Evolutionary conservation across 2,888 invertebrate species (phyloP), one percentile per base, ranked within the genome.

Genomic region (Euplexia lucipara): DNA sequence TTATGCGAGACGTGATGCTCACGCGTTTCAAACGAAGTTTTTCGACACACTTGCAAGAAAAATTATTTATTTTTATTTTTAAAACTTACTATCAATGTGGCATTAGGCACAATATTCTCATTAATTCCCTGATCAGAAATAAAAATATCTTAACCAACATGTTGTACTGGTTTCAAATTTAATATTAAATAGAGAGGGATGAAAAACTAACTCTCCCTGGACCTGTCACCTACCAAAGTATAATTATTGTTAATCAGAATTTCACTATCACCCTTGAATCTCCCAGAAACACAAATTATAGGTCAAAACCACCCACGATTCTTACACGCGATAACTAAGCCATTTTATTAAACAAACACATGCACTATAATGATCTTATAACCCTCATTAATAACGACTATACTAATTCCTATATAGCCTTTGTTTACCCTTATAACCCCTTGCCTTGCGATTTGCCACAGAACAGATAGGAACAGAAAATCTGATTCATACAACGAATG

Each of bases 341-440:
- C 57, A 65, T 75, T 75, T 75, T 51, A 70, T 63, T 61, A 58
- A 37, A 70, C 74, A 60, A 70, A 74, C 59, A 64, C 49, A 61
- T 66, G 58, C 42, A 47, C 30, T 62, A 58, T 69, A 68, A 79
- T 77, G 60, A 72, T 60, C 54, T 41, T 39, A 60, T 54, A 74
- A 60, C 72, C 79, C 62, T 49, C 62, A 71, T 73, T 68, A 75
- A 71, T 77, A 82, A 78, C 48, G 44, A 51, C 42, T 57, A 39
- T 69, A 79, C 70, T 82, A 80, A 78, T 82, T 67, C 44, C 66
- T 63, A 70, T 62, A 81, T 70, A 71, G 68, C 73, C 66, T 75
- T 69, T 82, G 71, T 80, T 74, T 81, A 71, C 68, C 71, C 76
- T 70, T 63, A 67, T 75, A 68, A 72, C 70, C 73, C 64, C 61